These are phyloP conservation scores for Channa argus DNA, from an alignment of 2,113 vertebrate genomes.

Conservation along the genomic window DNA sequence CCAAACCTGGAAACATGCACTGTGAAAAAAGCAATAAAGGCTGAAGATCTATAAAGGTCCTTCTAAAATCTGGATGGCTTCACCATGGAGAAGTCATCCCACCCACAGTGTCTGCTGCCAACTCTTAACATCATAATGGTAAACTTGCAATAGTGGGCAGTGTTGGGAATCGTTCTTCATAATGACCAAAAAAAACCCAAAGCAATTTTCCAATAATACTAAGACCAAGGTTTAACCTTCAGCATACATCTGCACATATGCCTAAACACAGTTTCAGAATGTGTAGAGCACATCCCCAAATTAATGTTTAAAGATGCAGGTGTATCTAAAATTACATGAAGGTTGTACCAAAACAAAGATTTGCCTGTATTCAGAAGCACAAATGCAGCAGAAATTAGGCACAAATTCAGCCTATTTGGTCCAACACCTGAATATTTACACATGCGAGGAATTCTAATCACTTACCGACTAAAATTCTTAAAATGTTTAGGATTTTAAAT, in stretches of 20 bases:
- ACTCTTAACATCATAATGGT: constrained; percentile 20
- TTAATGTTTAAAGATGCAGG: neutral
- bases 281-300: neutral
- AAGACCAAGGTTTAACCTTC: neutral
- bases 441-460: too few species aligned
- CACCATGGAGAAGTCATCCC: too few species aligned
- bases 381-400: too few species aligned
- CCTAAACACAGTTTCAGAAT: neutral
- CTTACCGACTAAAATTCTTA: too few species aligned
- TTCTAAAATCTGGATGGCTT: constrained; percentile 35
- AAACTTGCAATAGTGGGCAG: constrained; percentile 21
- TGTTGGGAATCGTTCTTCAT: constrained; percentile 45
- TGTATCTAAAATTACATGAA: neutral
- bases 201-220: constrained; percentile 12
- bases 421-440: neutral
- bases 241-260: too few species aligned
- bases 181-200: constrained; percentile 17
- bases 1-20: constrained; percentile 1
- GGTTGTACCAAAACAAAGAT: neutral
- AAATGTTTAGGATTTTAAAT: neutral
- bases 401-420: neutral
- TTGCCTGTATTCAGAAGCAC: neutral
- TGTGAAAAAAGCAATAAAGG: neutral
- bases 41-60: neutral
- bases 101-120: constrained; percentile 20